Evolutionary conservation across 2,888 invertebrate species (phyloP).

Genomic region (Lasioglossum lativentre): DNA sequence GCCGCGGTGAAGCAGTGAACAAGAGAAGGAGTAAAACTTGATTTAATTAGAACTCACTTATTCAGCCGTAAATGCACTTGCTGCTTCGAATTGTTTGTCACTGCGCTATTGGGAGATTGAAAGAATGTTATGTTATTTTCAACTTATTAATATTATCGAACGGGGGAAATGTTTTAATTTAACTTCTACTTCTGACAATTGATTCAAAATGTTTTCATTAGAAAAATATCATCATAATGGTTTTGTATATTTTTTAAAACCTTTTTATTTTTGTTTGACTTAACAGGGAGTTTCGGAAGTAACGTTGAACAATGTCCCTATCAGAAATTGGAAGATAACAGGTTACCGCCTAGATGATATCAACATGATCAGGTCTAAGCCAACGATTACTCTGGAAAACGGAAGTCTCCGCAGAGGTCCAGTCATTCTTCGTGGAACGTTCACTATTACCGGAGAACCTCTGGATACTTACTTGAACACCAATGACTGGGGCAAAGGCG

Average conservation of each 20-base stretch:
- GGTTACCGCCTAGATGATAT: constrained; percentile 69
- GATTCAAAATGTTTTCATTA: too few relatives aligned
- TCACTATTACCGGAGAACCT: constrained; percentile 84
- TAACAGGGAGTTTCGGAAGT: constrained; percentile 71
- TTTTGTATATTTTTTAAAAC: too few relatives aligned
- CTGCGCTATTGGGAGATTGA: too few relatives aligned
- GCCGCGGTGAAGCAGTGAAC: too few relatives aligned
- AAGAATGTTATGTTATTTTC: not conserved
- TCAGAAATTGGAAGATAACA: constrained; percentile 72
- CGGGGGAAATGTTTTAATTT: too few relatives aligned
- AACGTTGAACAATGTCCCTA: constrained; percentile 40
- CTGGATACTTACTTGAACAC: constrained; percentile 92
- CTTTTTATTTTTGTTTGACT: not conserved
- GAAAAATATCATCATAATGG: too few relatives aligned
- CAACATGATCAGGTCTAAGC: constrained; percentile 31
- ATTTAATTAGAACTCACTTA: too few relatives aligned
- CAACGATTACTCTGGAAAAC: not conserved
- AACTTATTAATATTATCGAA: not conserved
- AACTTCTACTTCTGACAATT: too few relatives aligned
- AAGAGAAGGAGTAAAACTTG: too few relatives aligned
- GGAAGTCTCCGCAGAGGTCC: constrained; percentile 74
- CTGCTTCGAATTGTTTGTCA: too few relatives aligned
- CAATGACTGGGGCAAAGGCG: constrained; percentile 94
- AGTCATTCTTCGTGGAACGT: constrained; percentile 75
- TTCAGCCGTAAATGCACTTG: too few relatives aligned